Evolutionary conservation across 2,797 vertebrate genomes (phyloP), one percentile per base, ranked within the genome.

Genomic region (Mormyrops boulengeri): DNA sequence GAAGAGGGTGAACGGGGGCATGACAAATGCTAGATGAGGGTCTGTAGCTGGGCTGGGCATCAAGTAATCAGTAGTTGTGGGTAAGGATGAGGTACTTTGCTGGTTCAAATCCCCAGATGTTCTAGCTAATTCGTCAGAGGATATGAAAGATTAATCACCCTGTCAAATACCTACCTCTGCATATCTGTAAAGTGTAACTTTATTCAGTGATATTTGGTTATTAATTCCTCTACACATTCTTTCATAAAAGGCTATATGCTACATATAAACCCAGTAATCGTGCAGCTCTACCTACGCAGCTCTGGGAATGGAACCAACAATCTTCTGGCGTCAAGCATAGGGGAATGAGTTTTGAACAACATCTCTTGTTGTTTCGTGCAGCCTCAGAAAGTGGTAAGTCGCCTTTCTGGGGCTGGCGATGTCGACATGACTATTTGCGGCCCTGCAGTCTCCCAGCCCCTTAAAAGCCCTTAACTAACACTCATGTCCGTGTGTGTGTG

Each of bases 311-410:
- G 52, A 87, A 87, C 85, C 85, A 55, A 34, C 85, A 38, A 55
- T 52, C 85, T 87, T 52, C 84, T 85, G 22, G 50, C 6, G 4
- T 55, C 85, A 86, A 34, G 85, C 90, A 89, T 55, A 90, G 89
- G 92, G 88, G 90, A 87, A 91, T 92, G 90, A 73, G 84, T 88
- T 91, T 92, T 91, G 88, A 87, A 91, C 91, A 92, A 92, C 91
- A 93, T 87, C 88, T 38, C 66, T 34, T 34, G 9, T 34, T 73
- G 8, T 73, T 73, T 73, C 22, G 26, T 44, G 73, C 17, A 90
- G 5, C 66, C 41, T 17, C 87, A 85, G 88, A 91, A 92, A 90
- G 91, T 90, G 90, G 90, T 92, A 89, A 52, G 85, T 90, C 85
- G 87, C 80, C 90, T 0, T 88, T 55, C 89, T 50, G 89, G 88